Conservation (phyloP, 2,888 invertebrate species). For the Fragum fragum region DNA sequence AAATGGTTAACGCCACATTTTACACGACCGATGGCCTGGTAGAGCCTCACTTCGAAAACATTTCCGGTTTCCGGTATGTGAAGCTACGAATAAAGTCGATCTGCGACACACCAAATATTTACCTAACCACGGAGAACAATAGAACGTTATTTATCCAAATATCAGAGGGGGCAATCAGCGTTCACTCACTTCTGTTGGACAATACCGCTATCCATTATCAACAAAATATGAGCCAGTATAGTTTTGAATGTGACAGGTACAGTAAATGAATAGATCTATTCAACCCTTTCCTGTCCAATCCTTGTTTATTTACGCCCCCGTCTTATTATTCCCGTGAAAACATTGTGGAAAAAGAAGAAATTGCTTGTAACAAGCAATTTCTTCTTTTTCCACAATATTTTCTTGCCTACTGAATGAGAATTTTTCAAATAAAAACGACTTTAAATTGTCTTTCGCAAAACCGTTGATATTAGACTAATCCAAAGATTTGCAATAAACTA, state of each 20-base stretch:
- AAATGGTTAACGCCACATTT: neutral
- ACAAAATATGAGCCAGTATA: constrained; percentile 11
- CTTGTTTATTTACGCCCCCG: too few relatives aligned
- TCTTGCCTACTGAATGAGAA: too few relatives aligned
- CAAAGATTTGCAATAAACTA: too few relatives aligned
- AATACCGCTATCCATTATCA: neutral
- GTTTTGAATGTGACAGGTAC: constrained; percentile 1
- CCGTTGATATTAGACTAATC: too few relatives aligned
- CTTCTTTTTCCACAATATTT: too few relatives aligned
- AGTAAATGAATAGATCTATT: too few relatives aligned
- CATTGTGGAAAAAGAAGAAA: too few relatives aligned
- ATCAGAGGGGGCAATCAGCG: neutral
- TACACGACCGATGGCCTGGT: neutral
- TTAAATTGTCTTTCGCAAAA: too few relatives aligned
- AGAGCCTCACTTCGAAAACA: constrained; percentile 22
- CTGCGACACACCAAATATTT: constrained; percentile 12
- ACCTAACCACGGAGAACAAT: constrained; percentile 12
- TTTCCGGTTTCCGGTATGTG: constrained; percentile 23
- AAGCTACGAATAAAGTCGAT: neutral
- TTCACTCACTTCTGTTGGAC: neutral
- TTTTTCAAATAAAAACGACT: too few relatives aligned
- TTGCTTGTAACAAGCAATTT: too few relatives aligned
- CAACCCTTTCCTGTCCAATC: too few relatives aligned
- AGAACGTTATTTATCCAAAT: constrained; percentile 15
- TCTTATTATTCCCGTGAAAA: too few relatives aligned